A percentile compares a stretch with the other conserved stretches of the same genome.
Conservation (phyloP, 2,888 invertebrate genomes). For the Plebejus melissa region DNA sequence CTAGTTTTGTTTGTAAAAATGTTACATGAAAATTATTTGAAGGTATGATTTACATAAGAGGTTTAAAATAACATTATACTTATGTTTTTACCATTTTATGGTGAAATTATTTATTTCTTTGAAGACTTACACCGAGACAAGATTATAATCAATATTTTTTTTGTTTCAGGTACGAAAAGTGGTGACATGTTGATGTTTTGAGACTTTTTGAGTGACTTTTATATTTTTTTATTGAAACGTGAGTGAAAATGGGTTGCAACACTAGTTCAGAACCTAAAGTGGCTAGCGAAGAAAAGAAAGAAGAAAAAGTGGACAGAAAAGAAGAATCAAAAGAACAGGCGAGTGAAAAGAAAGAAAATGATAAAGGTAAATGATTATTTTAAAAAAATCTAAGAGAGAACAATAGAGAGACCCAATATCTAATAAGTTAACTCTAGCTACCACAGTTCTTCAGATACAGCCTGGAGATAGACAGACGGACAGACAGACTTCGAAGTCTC, state of each 20-base stretch:
- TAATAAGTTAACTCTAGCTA: no score
- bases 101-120: no score
- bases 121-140: not conserved
- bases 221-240: not conserved
- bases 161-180: not conserved
- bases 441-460: no score
- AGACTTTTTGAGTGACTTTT: not conserved
- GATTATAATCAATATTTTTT: not conserved
- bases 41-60: no score
- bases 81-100: no score
- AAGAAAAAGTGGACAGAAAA: slow-evolving; percentile 40
- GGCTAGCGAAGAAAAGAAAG: slow-evolving; percentile 41
- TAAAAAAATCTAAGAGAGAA: not conserved
- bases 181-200: slow-evolving; percentile 4
- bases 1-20: no score
- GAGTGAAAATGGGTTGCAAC: slow-evolving; percentile 44
- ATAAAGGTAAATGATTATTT: not conserved
- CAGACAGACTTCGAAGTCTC: no score
- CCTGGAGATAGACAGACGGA: no score
- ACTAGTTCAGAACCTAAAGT: slow-evolving; percentile 45
- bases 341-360: slow-evolving; percentile 8
- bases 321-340: not conserved
- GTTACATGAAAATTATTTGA: no score
- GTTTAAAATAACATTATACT: no score
- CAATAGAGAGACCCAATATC: no score